Base-by-base conservation (phyloP, 2,113 vertebrate genomes). In the Sceloporus undulatus region DNA sequence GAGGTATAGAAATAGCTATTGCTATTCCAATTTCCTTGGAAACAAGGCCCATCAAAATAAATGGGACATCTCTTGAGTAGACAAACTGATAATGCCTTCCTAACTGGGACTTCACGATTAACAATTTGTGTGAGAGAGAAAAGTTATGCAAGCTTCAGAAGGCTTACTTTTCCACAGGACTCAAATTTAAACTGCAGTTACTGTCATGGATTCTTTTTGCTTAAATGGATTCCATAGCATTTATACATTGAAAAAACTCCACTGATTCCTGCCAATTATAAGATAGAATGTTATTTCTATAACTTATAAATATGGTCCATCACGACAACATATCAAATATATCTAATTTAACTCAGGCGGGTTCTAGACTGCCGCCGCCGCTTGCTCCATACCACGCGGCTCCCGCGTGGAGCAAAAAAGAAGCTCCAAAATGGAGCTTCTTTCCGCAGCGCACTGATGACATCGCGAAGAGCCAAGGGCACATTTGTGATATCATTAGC, bases 241-340 rank as follows among this genome's bases (percentile, higher is more conserved):
- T 66, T n/a, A 38, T 27, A 56, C 29, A n/a, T 14, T 42, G 34
- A 70, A 9, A 1, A 0, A 80, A 59, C 21, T 3, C 34, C 19
- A 40, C 18, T 76, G 19, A 18, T 0, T 40, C 54, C 3, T 9
- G n/a, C 1, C n/a, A 74, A 11, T 76, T 76, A 38, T 10, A 76
- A 48, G 13, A 9, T 7, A 25, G 77, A 68, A 52, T 62, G 16
- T 62, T 5, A 18, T 62, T 59, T 59, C 2, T 59, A 68, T 62
- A 65, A 3, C 0, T 11, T 27, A 40, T 42, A 38, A 5, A 29
- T 16, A 62, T 19, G 38, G 29, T 73, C 13, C 56, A 77, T 6
- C 40, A 1, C 1, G 5, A 0, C 11, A 34, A 34, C 34, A 1
- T 79, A 34, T 83, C 80, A 59, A 0, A 16, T 34, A 10, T 21